Evolutionary conservation across 35 echinoderm and acorn worm genomes (phyloP), one percentile per base, ranked within the genome.

Genomic region (Patiria miniata): DNA sequence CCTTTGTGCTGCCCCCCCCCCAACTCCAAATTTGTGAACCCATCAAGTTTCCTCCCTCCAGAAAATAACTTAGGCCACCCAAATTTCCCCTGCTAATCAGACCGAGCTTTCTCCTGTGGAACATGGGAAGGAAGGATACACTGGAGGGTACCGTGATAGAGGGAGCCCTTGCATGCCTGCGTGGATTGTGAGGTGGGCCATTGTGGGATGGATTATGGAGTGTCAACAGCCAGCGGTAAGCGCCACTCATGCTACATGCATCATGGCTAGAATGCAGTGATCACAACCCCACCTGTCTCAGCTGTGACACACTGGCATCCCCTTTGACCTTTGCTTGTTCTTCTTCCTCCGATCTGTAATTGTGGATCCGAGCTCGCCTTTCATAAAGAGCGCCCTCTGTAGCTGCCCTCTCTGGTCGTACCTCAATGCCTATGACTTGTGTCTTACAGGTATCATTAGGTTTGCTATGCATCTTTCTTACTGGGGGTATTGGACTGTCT

Each of bases 231-330:
- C 26, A 34, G 65, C 34, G 26, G 14, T 73, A 73, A 10, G 65
- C 10, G 21, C 10, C 14, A 23, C 14, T 12, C 65, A 32, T 73
- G 65, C 10, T 26, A 28, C 65, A 73, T 73, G 65, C 65, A 73
- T 73, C 29, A 12, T 47, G 42, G 42, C 42, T 6, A 47, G 10
- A 73, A 73, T 26, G 14, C 34, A 34, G 14, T 73, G 65, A 73
- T 14, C 65, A 73, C 65, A 73, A 10, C 65, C 65, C 65, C 65
- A 73, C 65, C 65, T 73, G 65, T 73, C 65, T 73, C 2, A 73
- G 65, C 65, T 73, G 26, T 32, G 65, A 73, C 65, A 73, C 65
- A 34, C 65, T 73, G 65, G 65, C 65, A 32, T 73, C 65, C 16
- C 26, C 65, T 34, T 73, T 73, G 65, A 73, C 34, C 29, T 34